These are phyloP conservation scores for Aphelenchoides bicaudatus DNA, from an alignment of 2,888 invertebrate genomes.

Conservation along the genomic window DNA sequence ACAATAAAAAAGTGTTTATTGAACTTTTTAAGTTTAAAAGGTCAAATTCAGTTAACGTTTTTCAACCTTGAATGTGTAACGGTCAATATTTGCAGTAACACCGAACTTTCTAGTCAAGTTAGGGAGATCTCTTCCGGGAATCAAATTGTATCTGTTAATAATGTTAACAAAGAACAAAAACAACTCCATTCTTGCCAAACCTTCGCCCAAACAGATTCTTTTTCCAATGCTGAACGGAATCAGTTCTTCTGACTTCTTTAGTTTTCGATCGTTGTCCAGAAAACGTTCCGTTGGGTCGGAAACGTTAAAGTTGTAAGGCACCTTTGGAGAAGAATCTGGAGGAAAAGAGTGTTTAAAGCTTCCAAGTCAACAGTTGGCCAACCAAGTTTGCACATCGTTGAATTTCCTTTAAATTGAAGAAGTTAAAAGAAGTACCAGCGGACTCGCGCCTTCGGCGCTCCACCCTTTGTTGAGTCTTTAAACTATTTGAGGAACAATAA, in stretches of 20 bases:
- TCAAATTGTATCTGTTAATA: neutral
- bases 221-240: slow-evolving; percentile 44
- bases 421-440: neutral
- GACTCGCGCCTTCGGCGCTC: too few relatives aligned
- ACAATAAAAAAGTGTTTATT: too few relatives aligned
- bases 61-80: slow-evolving; percentile 5
- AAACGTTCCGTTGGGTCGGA: slow-evolving; percentile 48
- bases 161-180: slow-evolving; percentile 5
- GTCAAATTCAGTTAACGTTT: too few relatives aligned
- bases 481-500: too few relatives aligned
- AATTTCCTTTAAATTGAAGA: slow-evolving; percentile 17
- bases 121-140: slow-evolving; percentile 1
- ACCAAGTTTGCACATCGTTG: slow-evolving; percentile 23
- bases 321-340: slow-evolving; percentile 24
- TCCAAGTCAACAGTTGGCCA: slow-evolving; percentile 11
- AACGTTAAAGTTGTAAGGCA: slow-evolving; percentile 42
- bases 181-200: slow-evolving; percentile 5
- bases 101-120: neutral
- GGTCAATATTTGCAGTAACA: neutral
- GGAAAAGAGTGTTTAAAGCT: slow-evolving; percentile 9
- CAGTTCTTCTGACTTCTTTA: slow-evolving; percentile 37
- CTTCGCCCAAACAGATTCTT: slow-evolving; percentile 4
- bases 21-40: too few relatives aligned
- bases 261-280: slow-evolving; percentile 39
- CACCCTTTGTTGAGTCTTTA: too few relatives aligned